Conservation (phyloP, 2,888 invertebrate species). For the Drosophila fulvimacula region DNA sequence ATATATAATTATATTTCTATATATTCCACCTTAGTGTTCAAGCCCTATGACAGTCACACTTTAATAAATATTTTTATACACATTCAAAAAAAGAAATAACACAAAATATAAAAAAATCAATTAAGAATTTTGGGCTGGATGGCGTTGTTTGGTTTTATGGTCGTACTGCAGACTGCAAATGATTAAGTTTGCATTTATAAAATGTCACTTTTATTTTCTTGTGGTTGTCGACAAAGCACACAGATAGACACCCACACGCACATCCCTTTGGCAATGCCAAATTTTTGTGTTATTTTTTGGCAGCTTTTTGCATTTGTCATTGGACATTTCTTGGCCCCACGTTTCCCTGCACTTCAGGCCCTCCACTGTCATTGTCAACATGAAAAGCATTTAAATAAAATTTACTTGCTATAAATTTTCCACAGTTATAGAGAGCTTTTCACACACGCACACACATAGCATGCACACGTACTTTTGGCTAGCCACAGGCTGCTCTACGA, state of each 20-base stretch:
- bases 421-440: conserved; percentile 46
- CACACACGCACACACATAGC: conserved; percentile 7
- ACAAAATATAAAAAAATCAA: conserved; percentile 38
- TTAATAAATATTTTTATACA: not conserved
- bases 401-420: conserved; percentile 73
- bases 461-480: conserved; percentile 42
- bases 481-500: conserved; percentile 63
- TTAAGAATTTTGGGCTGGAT: conserved; percentile 25
- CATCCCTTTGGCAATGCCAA: conserved; percentile 5
- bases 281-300: conserved; percentile 46
- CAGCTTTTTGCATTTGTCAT: conserved; percentile 47
- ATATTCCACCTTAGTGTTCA: not conserved
- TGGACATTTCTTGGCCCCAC: conserved; percentile 27
- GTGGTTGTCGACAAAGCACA: conserved; percentile 42
- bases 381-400: conserved; percentile 72
- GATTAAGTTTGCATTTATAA: conserved; percentile 68
- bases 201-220: conserved; percentile 71
- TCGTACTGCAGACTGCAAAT: conserved; percentile 53
- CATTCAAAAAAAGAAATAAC: conserved; percentile 5
- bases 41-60: not conserved
- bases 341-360: not conserved
- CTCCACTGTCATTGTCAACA: conserved; percentile 59
- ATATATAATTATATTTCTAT: not conserved
- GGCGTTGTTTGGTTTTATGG: conserved; percentile 31
- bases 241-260: conserved; percentile 11